Evolutionary conservation across 23 tunicate species (phyloP).

Genomic region (Ciona savignyi): DNA sequence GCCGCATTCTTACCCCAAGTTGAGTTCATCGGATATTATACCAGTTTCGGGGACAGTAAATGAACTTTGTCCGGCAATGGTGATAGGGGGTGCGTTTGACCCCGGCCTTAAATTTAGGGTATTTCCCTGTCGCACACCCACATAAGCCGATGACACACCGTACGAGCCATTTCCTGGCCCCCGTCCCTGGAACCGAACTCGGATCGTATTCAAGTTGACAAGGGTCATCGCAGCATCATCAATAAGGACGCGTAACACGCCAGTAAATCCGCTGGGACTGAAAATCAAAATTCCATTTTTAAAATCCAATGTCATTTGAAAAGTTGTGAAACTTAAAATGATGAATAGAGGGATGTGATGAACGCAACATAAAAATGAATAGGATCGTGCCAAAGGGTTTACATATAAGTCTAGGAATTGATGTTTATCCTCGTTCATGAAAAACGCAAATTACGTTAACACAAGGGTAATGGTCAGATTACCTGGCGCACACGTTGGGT

Average conservation of each 20-base stretch:
- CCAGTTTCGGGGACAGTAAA: neutral
- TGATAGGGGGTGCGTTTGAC: neutral
- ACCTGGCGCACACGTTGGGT: too few species aligned
- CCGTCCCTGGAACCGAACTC: neutral
- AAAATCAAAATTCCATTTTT: too few species aligned
- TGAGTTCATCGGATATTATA: neutral
- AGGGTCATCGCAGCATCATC: neutral
- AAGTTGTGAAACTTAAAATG: too few species aligned
- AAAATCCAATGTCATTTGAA: too few species aligned
- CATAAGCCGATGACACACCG: neutral
- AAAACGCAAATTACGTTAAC: too few species aligned
- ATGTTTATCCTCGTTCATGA: too few species aligned
- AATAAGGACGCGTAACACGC: neutral
- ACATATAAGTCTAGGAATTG: too few species aligned
- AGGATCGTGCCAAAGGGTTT: too few species aligned
- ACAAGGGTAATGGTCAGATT: too few species aligned
- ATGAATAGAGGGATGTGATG: too few species aligned
- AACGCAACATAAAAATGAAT: too few species aligned
- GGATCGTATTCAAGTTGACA: neutral
- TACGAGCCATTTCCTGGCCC: neutral
- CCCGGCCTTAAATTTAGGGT: neutral
- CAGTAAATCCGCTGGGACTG: neutral
- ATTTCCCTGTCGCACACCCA: neutral
- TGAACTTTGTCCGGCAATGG: neutral
- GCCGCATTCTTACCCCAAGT: neutral